A percentile compares a stretch with the other conserved stretches of the same genome.
Conservation (phyloP, 35 echinoderm and acorn worm species). For the Stichopus chloronotus region DNA sequence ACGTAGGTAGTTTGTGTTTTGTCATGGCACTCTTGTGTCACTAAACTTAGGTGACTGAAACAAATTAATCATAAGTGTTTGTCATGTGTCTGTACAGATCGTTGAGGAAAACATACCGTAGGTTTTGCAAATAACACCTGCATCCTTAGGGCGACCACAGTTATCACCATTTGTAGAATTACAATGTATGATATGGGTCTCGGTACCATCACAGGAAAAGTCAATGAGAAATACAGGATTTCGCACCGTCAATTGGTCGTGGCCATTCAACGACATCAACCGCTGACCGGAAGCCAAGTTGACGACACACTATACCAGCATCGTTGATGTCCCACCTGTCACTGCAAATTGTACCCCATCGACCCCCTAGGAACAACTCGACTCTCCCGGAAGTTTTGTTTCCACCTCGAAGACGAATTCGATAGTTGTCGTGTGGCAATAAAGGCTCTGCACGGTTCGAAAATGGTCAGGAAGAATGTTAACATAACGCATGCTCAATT, state of each 20-base stretch:
- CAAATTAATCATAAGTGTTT: no score
- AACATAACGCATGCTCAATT: no score
- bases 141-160: not conserved
- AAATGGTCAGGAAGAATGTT: no score
- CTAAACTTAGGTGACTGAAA: no score
- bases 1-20: no score
- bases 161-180: not conserved
- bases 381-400: conserved; percentile 16
- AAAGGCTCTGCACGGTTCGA: no score
- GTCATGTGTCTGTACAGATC: no score
- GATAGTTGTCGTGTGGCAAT: not conserved
- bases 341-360: conserved; percentile 48
- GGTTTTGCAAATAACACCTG: not conserved
- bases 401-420: not conserved
- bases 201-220: not conserved
- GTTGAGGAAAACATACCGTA: no score
- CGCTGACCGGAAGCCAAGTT: not conserved
- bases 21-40: no score
- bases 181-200: not conserved
- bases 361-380: not conserved
- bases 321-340: conserved; percentile 41
- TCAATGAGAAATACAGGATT: not conserved
- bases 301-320: conserved; percentile 18
- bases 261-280: no score
- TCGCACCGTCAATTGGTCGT: not conserved